Conservation (phyloP, 2,888 invertebrate species). For the Meta bourneti region DNA sequence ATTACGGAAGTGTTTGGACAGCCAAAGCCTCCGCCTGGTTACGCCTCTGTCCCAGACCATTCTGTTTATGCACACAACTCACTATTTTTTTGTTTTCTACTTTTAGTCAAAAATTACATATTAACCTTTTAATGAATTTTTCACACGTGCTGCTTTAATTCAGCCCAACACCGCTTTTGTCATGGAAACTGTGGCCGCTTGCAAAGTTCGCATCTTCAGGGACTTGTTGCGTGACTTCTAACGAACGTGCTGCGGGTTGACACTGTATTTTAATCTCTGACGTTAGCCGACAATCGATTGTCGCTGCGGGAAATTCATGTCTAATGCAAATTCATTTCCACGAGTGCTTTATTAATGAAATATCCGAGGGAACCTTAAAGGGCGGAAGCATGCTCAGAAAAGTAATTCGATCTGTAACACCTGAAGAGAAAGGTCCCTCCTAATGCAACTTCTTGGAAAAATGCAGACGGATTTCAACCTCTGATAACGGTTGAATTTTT, state of each 20-base stretch:
- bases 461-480: too few relatives aligned
- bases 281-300: neutral
- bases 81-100: too few relatives aligned
- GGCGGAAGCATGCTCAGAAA: neutral
- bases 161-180: neutral
- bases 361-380: neutral
- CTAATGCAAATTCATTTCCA: slow-evolving; percentile 30
- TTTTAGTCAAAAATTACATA: too few relatives aligned
- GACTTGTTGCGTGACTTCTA: slow-evolving; percentile 10
- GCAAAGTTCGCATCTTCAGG: neutral
- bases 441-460: too few relatives aligned
- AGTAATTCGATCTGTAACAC: neutral
- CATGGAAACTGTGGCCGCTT: neutral
- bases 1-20: too few relatives aligned
- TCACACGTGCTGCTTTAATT: neutral
- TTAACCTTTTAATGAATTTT: too few relatives aligned
- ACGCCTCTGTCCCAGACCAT: too few relatives aligned
- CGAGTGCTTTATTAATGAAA: slow-evolving; percentile 43
- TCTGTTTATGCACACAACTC: too few relatives aligned
- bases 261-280: slow-evolving; percentile 10
- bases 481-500: too few relatives aligned
- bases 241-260: neutral
- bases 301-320: neutral
- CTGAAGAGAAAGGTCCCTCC: neutral
- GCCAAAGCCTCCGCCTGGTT: too few relatives aligned